Conservation (phyloP, 2,797 vertebrate species). For the Falco columbarius region DNA sequence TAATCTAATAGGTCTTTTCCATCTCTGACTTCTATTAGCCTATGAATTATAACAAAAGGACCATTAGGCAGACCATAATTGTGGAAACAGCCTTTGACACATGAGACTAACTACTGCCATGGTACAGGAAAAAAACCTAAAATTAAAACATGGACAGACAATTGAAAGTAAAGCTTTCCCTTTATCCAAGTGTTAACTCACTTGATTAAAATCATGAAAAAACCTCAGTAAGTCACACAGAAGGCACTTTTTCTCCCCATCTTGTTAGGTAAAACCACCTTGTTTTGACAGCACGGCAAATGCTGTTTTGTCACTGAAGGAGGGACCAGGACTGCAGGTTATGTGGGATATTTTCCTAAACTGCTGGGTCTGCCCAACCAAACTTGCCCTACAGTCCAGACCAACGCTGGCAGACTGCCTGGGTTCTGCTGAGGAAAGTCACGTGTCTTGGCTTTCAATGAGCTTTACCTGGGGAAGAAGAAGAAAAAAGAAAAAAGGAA, state of each 20-base stretch:
- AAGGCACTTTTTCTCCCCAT: not conserved
- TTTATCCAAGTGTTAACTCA: not conserved
- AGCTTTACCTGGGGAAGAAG: not conserved
- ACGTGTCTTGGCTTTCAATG: accelerated
- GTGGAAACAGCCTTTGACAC: slow-evolving; percentile 72
- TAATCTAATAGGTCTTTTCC: slow-evolving; percentile 70
- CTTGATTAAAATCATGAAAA: not conserved
- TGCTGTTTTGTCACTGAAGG: not conserved
- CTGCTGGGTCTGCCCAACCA: not conserved
- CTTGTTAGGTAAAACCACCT: not conserved
- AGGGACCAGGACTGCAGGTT: not conserved
- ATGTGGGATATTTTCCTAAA: not conserved
- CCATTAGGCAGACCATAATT: slow-evolving; percentile 71
- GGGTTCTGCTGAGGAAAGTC: not conserved
- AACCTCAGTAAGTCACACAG: not conserved
- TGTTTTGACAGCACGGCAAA: not conserved
- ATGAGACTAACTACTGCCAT: slow-evolving; percentile 32
- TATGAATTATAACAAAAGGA: slow-evolving; percentile 72
- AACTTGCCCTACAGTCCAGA: accelerated
- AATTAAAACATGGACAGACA: slow-evolving; percentile 43
- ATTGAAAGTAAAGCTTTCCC: slow-evolving; percentile 12
- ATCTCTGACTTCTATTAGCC: slow-evolving; percentile 74
- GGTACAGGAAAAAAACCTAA: not conserved
- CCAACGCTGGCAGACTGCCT: not conserved
- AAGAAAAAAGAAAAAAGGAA: no score